Base-by-base conservation (phyloP, 2,888 invertebrate species). In the Pharmacophagus antenor region DNA sequence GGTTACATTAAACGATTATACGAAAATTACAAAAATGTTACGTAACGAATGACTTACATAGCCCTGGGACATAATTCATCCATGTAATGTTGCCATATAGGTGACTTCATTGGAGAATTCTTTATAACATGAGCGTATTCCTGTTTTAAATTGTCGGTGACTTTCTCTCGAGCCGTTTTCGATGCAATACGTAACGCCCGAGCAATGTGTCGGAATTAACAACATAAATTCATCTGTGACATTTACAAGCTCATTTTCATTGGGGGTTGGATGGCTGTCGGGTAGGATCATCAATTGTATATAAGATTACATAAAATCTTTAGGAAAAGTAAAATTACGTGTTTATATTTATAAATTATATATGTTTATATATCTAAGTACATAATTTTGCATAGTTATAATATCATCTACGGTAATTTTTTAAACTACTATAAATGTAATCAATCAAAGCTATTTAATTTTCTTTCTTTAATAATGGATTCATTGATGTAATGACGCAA, bases 131-230 rank as follows among this genome's bases (percentile, higher is more conserved):
- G 20, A 52, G 22, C 18, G 41, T 56, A 56, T 56, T 61, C 61
- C 61, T 56, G 61, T 56, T 52, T 54, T 44, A 53, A 18, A 23
- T 56, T 41, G 21, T 52, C 12, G 18, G 41, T 31, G n/a, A 56
- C 61, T 61, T 61, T 56, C 61, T 48, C 58, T 56, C 25, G 27
- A 21, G 27, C 61, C 61, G 56, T 61, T 61, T 61, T 52, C 44
- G 52, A 52, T 21, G 56, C 20, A 15, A 6, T 41, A 47, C 61
- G 56, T 53, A 37, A 61, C 52, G 21, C 44, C 15, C 56, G 56
- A 52, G 21, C 47, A 56, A 61, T 47, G 42, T 23, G 22, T 53
- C 22, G 8, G 15, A 42, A 53, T 53, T 31, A 23, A 31, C 20
- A 20, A 31, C 42, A 42, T 42, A 42, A 42, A 42, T 42, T 17